Evolutionary conservation across 2,797 vertebrate species (phyloP), one percentile per base, ranked within the genome.

Genomic region (Periparus ater): DNA sequence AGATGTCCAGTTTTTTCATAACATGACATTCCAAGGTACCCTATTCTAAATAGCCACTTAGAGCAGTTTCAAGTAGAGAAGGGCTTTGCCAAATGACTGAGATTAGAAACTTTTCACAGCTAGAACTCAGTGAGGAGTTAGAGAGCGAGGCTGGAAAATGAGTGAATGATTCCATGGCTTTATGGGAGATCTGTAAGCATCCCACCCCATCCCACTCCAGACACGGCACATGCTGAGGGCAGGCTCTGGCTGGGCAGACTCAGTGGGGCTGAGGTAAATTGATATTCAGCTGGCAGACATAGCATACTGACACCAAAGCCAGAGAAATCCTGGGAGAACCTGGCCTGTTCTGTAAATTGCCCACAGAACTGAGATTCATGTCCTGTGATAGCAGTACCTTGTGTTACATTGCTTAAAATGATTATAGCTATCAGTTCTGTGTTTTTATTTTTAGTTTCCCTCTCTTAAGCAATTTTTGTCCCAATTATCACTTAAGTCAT

Each of bases 391-490:
- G 34, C 50, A 87, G 25, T 68, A 68, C 45, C 51, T 85, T 44
- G 71, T 91, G 91, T 74, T 95, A 85, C 61, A 57, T 50, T 79
- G 71, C 54, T 73, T 91, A 87, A 89, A 95, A 89, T 93, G 38
- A 80, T 91, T 91, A 62, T 45, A 74, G 67, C 68, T 87, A 90
- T 93, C 94, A 95, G 77, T 68, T 71, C 44, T 26, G 10, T 76
- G 75, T 80, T 90, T 95, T 95, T 89, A 91, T 94, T 96, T 96
- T 96, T 89, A 85, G 77, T 91, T 95, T 90, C 47, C 30, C 40
- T 87, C 50, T 95, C 66, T 36, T 67, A 91, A 80, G 91, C 66
- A 94, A 67, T 95, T 95, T 95, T 95, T 48, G 81, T 86, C 73
- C 75, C 87, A 95, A 73, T 96, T 95, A 93, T 93, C 92, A 61